These are phyloP conservation scores for Aplidium turbinatum DNA, from an alignment of 23 tunicate genomes.

Conservation along the genomic window DNA sequence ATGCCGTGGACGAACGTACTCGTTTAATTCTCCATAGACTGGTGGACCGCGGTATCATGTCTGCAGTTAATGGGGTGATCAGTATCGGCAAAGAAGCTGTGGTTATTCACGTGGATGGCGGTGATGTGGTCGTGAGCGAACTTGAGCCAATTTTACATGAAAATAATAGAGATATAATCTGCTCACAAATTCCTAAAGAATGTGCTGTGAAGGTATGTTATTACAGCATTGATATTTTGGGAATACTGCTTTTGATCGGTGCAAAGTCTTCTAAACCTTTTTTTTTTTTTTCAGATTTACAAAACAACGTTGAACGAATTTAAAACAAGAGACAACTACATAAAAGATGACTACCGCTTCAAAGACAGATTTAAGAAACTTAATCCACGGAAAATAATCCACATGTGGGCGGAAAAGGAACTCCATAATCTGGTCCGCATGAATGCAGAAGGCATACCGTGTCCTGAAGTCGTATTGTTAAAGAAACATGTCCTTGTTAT, in stretches of 20 bases:
- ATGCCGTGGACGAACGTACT: constrained; percentile 93
- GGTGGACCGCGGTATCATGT: constrained; percentile 77
- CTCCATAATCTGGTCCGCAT: constrained; percentile 72
- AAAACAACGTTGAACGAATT: constrained; percentile 94
- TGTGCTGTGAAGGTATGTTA: constrained; percentile 73
- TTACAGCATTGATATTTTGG: not conserved
- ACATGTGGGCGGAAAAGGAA: constrained; percentile 99
- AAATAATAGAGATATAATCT: constrained; percentile 31
- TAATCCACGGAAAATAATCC: constrained; percentile 83
- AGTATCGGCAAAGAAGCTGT: constrained; percentile 97
- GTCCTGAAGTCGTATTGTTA: constrained; percentile 85
- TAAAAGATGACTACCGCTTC: constrained; percentile 95
- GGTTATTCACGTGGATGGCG: constrained; percentile 89
- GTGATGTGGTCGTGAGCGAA: constrained; percentile 56
- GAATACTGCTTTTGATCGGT: not conserved
- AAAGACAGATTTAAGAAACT: constrained; percentile 91
- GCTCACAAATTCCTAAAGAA: constrained; percentile 56
- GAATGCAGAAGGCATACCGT: constrained; percentile 68
- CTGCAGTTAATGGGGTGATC: constrained; percentile 67
- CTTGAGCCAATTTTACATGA: constrained; percentile 25
- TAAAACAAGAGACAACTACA: constrained; percentile 75
- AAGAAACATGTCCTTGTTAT: constrained; percentile 91
- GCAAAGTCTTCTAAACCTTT: not conserved
- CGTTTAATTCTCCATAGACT: constrained; percentile 63
- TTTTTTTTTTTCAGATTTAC: constrained; percentile 54